Evolutionary conservation across 2,797 vertebrate species (phyloP).

Genomic region (Sebastes minor): DNA sequence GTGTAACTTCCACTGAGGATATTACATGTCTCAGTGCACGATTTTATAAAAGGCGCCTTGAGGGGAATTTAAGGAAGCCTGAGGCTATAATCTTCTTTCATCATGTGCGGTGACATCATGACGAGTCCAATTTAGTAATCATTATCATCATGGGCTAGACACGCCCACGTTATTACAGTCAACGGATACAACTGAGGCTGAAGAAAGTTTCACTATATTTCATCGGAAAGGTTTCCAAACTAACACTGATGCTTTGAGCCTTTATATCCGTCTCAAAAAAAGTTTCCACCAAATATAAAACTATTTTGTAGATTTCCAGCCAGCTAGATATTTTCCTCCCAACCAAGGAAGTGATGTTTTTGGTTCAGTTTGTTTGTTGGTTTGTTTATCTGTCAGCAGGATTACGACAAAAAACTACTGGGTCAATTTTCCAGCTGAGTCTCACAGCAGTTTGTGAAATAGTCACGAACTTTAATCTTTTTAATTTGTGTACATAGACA

Average conservation of each 20-base stretch:
- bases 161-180: not conserved
- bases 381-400: too few relatives aligned
- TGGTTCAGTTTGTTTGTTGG: too few relatives aligned
- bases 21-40: not conserved
- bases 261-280: not conserved
- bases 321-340: not conserved
- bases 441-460: too few relatives aligned
- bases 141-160: not conserved
- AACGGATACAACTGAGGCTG: not conserved
- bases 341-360: too few relatives aligned
- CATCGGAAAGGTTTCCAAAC: too few relatives aligned
- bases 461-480: too few relatives aligned
- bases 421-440: too few relatives aligned
- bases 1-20: not conserved
- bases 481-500: too few relatives aligned
- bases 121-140: not conserved
- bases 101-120: not conserved
- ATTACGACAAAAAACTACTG: too few relatives aligned
- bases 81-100: not conserved
- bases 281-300: not conserved
- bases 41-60: not conserved
- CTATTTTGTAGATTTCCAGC: not conserved
- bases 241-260: not conserved
- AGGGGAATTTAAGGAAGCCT: not conserved
- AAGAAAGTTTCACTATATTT: too few relatives aligned